These are phyloP conservation scores for Lasioglossum morio DNA, from an alignment of 2,888 invertebrate species.

Conservation along the genomic window DNA sequence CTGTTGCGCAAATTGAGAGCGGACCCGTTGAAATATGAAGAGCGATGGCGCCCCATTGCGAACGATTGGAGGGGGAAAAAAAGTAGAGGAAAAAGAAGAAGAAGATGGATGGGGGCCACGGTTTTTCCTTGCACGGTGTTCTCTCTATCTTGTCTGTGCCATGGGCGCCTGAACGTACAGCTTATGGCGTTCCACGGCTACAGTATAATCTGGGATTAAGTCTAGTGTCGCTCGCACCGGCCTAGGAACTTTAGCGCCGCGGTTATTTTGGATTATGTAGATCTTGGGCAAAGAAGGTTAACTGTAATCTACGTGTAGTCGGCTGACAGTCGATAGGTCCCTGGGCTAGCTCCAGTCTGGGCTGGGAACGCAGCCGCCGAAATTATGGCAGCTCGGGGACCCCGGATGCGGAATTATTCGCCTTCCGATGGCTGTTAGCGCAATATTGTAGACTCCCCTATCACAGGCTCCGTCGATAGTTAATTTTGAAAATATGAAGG, in stretches of 20 bases:
- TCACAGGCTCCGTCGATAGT: neutral
- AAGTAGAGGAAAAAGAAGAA: neutral
- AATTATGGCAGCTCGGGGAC: neutral
- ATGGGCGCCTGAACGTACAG: neutral
- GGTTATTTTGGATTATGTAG: slow-evolving; percentile 18
- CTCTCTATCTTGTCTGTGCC: neutral
- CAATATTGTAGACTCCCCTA: neutral
- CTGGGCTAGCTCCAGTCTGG: neutral
- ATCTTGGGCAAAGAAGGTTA: slow-evolving; percentile 1
- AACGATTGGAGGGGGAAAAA: neutral
- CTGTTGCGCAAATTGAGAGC: slow-evolving; percentile 23
- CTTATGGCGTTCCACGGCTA: neutral
- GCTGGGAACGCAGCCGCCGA: neutral
- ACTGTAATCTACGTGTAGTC: slow-evolving; percentile 8
- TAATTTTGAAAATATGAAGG: neutral
- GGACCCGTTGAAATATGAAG: slow-evolving; percentile 9
- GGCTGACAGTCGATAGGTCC: neutral
- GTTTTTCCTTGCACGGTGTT: neutral
- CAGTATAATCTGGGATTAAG: slow-evolving; percentile 4
- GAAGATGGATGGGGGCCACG: neutral
- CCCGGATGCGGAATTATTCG: neutral
- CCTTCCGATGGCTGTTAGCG: neutral
- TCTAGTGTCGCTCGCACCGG: slow-evolving; percentile 6
- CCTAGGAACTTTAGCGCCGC: neutral
- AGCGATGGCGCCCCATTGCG: neutral